Evolutionary conservation across 2,888 invertebrate species (phyloP).

Genomic region (Conistra vaccinii): DNA sequence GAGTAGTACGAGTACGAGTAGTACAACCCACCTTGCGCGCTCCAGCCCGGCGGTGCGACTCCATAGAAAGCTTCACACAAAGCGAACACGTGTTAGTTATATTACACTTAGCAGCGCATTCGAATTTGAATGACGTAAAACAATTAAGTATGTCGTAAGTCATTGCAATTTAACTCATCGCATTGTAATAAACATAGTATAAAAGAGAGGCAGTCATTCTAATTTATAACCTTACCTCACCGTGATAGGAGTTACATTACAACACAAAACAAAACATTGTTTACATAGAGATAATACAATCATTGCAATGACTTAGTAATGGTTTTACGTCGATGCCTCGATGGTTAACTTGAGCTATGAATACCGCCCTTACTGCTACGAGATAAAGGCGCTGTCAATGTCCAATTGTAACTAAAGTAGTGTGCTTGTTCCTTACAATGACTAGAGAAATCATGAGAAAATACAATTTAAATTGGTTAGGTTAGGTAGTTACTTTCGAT

Average conservation of each 20-base stretch:
- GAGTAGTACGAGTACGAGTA: background rate
- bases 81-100: slow-evolving; percentile 50
- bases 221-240: background rate
- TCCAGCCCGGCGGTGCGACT: slow-evolving; percentile 80
- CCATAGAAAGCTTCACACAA: slow-evolving; percentile 72
- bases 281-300: background rate
- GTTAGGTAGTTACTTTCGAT: background rate
- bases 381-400: background rate
- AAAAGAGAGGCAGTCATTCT: background rate
- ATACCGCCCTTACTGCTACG: background rate
- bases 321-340: background rate
- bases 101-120: slow-evolving; percentile 1
- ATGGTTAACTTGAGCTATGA: background rate
- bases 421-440: background rate
- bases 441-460: slow-evolving; percentile 2
- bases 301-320: background rate
- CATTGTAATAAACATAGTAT: background rate
- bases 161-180: background rate
- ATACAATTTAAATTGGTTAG: background rate
- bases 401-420: background rate
- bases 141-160: background rate
- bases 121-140: background rate
- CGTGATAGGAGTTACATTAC: background rate
- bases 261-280: background rate
- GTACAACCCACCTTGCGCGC: slow-evolving; percentile 73